phyloP scores from a whole-genome alignment of 1,140 invertebrate species.

The Drosophila insularis region DNA sequence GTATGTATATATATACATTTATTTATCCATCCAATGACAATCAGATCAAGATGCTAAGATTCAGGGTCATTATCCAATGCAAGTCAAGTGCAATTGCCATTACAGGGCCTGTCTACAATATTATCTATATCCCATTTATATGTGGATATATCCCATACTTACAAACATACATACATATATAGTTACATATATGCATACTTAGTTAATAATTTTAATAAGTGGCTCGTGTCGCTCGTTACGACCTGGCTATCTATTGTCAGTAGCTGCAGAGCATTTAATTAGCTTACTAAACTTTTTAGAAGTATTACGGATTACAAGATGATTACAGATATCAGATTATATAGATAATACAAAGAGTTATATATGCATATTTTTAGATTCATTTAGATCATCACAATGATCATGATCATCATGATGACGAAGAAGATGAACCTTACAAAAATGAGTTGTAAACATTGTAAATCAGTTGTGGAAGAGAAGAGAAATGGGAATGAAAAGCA shows the following conservation, averaged over 20 bases:
- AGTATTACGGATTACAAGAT: not conserved
- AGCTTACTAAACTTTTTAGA: not conserved
- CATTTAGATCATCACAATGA: not conserved
- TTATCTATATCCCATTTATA: constrained; percentile 24
- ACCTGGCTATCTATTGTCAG: not conserved
- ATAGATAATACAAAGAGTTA: not conserved
- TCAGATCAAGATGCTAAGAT: not conserved
- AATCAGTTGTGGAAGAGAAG: constrained; percentile 40
- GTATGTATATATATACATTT: not conserved
- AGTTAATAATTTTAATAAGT: not conserved
- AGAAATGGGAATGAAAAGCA: constrained; percentile 8
- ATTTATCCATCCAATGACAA: not conserved
- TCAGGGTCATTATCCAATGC: not conserved
- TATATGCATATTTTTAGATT: not conserved
- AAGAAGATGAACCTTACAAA: constrained; percentile 9
- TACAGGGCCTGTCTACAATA: not conserved
- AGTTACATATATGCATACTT: not conserved
- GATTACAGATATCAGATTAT: not conserved
- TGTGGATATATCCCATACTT: not conserved
- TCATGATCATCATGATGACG: not conserved
- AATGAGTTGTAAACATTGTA: constrained; percentile 41
- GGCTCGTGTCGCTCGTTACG: constrained; percentile 4
- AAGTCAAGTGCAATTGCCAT: not conserved
- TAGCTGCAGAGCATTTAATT: not conserved
- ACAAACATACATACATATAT: not conserved